Conservation (phyloP, 2,888 invertebrate species). For the Pseudococcus jackbeardsleyi region DNA sequence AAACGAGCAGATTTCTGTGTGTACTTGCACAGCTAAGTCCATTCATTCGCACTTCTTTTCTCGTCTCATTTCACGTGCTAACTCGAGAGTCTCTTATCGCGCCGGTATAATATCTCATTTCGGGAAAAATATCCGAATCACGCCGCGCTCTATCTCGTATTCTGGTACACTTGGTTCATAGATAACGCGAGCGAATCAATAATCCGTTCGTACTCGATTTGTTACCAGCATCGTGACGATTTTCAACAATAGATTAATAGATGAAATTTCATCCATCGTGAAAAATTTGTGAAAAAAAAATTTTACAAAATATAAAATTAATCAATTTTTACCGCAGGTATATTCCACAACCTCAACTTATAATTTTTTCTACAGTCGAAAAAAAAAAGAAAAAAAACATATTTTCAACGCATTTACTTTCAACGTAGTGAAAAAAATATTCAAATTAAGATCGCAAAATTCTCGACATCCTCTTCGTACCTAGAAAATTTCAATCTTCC, state of each 20-base stretch:
- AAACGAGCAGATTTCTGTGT: not conserved
- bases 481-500: slow-evolving; percentile 19
- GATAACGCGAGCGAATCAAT: not conserved
- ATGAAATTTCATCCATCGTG: too few relatives aligned
- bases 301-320: not conserved
- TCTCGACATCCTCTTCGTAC: not conserved
- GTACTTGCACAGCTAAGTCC: not conserved
- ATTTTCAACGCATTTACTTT: not conserved
- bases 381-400: not conserved
- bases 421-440: not conserved
- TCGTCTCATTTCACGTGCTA: not conserved
- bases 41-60: not conserved
- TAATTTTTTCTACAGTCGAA: not conserved
- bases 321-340: not conserved
- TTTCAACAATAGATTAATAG: too few relatives aligned
- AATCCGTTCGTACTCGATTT: not conserved
- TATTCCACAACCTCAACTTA: not conserved
- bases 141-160: not conserved
- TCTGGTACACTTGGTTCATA: slow-evolving; percentile 5
- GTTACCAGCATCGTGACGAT: not conserved
- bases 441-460: slow-evolving; percentile 9
- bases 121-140: not conserved
- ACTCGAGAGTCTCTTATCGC: not conserved
- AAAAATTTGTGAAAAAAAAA: not conserved
- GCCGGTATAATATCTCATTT: not conserved